Base-by-base conservation (phyloP, 2,888 invertebrate genomes). In the Microplitis manilae region DNA sequence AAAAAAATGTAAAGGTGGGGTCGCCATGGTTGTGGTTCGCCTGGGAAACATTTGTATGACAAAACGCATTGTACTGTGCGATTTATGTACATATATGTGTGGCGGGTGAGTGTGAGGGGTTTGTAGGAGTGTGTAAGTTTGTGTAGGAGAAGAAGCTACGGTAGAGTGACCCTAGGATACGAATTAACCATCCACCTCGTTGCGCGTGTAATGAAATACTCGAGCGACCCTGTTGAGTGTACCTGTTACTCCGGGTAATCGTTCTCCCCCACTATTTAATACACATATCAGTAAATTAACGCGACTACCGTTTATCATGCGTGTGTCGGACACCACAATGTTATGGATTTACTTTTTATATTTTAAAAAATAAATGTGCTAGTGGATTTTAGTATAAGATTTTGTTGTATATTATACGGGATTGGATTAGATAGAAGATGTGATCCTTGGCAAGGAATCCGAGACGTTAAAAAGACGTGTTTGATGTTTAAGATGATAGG, bases 21-120 rank as follows among this genome's bases (percentile, higher is more conserved):
- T 88, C 89, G 89, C 88, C 86, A 89, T 88, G 89, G 87, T 89
- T 82, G 87, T 89, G 87, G 88, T 88, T 88, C 84, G 89, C 89
- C 89, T 89, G 89, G 89, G 89, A 89, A 89, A 88, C 61, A 76
- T 39, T 60, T 62, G 62, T 72, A 77, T 75, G 68, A 72, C 71
- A 67, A 75, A 85, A 86, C 84, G 85, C 86, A 87, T 87, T 87
- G 86, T 85, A 87, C 87, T 87, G 86, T 88, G 75, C 77, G 85
- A 86, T 85, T 86, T 72, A 17, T 75, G 77, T 79, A 79, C 78
- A 60, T 62, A 62, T 17, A 41, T 79, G 78, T 81, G 79, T 75
- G 79, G 83, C 82, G 84, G 82, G 86, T 13, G 9, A 50, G 50
- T 13, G 9, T 13, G 9, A 50, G 13, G 50, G 8, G 50, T 50